phyloP scores from a whole-genome alignment of 2,113 vertebrate genomes.

The Lasiurus cinereus region DNA sequence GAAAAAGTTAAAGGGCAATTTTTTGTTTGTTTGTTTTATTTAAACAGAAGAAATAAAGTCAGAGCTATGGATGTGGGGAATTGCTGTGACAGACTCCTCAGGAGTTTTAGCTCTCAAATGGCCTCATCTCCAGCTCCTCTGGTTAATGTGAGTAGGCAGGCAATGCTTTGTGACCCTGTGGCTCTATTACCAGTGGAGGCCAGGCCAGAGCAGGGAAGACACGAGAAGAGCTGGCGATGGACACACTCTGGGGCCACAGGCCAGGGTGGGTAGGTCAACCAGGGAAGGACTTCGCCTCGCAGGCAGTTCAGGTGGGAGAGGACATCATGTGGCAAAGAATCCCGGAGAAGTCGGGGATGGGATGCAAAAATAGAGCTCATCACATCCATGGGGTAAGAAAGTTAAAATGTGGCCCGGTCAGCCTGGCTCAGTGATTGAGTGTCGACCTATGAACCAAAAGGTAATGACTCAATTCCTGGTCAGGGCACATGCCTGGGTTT shows the following conservation, averaged over 20 bases:
- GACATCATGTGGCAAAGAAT: background rate
- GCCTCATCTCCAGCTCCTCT: background rate
- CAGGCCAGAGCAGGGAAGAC: background rate
- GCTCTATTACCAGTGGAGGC: background rate
- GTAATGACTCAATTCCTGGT: too few species aligned
- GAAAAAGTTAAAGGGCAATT: background rate
- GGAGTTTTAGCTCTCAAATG: background rate
- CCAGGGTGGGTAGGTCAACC: too few species aligned
- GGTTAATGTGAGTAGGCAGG: background rate
- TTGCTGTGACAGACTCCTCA: background rate
- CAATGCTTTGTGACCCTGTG: background rate
- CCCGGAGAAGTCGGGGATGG: too few species aligned
- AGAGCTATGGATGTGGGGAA: background rate
- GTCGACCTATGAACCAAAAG: too few species aligned
- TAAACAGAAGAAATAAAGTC: background rate
- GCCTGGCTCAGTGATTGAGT: too few species aligned
- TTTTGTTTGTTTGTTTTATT: background rate
- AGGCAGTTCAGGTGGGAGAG: background rate
- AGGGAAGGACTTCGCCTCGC: background rate
- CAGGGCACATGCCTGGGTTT: too few species aligned
- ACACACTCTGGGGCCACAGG: background rate
- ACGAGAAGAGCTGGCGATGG: background rate
- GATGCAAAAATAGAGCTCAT: background rate
- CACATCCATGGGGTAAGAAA: background rate
- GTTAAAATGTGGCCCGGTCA: background rate